Base-by-base conservation (phyloP, 2,888 invertebrate genomes). In the Drosophila cognata region DNA sequence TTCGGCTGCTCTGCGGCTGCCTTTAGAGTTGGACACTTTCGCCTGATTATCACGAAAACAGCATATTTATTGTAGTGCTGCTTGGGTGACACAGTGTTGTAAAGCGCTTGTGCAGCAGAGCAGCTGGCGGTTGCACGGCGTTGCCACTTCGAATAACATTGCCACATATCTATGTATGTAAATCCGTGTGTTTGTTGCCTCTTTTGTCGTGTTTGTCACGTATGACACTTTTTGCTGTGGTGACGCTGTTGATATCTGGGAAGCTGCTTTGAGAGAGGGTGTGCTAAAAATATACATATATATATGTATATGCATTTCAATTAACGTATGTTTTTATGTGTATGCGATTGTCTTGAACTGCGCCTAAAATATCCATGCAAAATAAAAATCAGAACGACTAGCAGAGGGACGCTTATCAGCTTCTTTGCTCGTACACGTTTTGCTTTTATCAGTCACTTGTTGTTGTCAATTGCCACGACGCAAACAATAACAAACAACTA, bases 71-170 rank as follows among this genome's bases (percentile, higher is more conserved):
- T 62, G 72, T 72, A 75, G 29, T 67, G 35, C 36, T 56, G 29
- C 18, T 43, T 60, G 50, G n/a, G 48, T 21, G 51, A 5, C 21
- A 84, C n/a, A 84, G 82, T 83, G 82, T 77, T 83, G 82, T 66
- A 68, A 84, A 88, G n/a, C 18, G 31, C 31, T 31, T 35, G n/a
- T 28, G 43, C n/a, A 63, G 64, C 88, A 71, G 66, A 65, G 68
- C 84, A 79, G 70, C 82, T 76, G 75, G 43, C 41, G 2, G 41
- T 35, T 18, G 51, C 28, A 50, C 56, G 28, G 77, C 65, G 78
- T 80, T 80, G 78, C 78, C 77, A 77, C 79, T 63, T 48, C 5
- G 25, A 46, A 56, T 56, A 53, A 61, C 18, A 58, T 52, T 38
- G 21, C 16, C 57, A 43, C 33, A 41, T 52, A 48, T 38, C 7